Evolutionary conservation across 2,113 vertebrate genomes (phyloP).

Genomic region (Larimichthys polyactis): DNA sequence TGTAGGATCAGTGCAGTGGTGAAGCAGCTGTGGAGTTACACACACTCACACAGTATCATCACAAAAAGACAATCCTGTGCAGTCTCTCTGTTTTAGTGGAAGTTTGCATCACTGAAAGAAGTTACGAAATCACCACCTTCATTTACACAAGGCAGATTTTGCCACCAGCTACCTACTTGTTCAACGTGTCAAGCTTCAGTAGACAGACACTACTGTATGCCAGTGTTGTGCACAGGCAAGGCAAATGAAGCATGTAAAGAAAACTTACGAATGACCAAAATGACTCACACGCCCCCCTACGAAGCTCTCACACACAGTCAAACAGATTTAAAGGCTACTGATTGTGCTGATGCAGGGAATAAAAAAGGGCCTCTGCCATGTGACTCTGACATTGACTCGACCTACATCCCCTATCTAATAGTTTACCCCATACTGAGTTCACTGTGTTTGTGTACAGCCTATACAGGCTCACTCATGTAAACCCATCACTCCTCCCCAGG

Average conservation of each 20-base stretch:
- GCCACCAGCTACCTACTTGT: not conserved
- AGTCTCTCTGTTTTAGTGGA: too few relatives aligned
- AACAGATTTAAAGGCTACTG: slow-evolving; percentile 7
- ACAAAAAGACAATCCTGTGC: not conserved
- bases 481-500: not conserved
- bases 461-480: not conserved
- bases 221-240: not conserved
- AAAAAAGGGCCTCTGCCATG: slow-evolving; percentile 1
- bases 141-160: slow-evolving; percentile 13
- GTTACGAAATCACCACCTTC: not conserved
- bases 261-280: not conserved
- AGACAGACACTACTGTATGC: not conserved
- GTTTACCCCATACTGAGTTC: slow-evolving; percentile 45
- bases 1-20: not conserved
- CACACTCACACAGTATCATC: not conserved
- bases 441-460: not conserved
- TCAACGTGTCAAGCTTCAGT: not conserved
- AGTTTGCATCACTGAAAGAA: not conserved
- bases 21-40: slow-evolving; percentile 10
- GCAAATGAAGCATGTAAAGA: slow-evolving; percentile 8
- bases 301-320: not conserved
- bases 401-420: slow-evolving; percentile 58
- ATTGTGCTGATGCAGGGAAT: slow-evolving; percentile 25
- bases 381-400: slow-evolving; percentile 64
- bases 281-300: not conserved